A percentile compares a stretch with the other conserved stretches of the same genome.
These are phyloP conservation scores for Paracentrotus lividus DNA, from an alignment of 53 echinoderm and acorn worm species.

Conservation along the genomic window DNA sequence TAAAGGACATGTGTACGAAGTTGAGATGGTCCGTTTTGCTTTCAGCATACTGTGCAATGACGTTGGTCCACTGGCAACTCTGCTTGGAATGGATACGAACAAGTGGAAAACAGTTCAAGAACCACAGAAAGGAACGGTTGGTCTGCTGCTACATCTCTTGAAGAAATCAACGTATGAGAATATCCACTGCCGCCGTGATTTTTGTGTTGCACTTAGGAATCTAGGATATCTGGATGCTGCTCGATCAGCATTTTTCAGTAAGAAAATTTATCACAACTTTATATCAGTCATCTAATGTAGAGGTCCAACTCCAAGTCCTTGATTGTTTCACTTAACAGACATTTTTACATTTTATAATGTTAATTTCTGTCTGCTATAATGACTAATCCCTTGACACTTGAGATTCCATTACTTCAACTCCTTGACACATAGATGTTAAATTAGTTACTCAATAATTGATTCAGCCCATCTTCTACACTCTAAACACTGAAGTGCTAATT, in stretches of 20 bases:
- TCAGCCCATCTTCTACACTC: too few relatives aligned
- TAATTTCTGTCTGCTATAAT: too few relatives aligned
- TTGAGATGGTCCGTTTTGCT: neutral
- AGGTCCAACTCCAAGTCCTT: too few relatives aligned
- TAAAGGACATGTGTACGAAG: neutral
- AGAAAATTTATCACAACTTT: too few relatives aligned
- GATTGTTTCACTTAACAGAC: too few relatives aligned
- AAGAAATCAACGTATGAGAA: neutral
- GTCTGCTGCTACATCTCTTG: neutral
- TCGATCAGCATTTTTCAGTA: slow-evolving; percentile 17
- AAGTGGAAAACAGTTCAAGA: neutral
- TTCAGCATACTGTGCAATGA: neutral
- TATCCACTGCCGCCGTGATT: neutral
- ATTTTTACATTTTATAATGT: too few relatives aligned
- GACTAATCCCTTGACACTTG: too few relatives aligned
- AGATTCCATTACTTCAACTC: too few relatives aligned
- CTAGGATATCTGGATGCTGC: neutral
- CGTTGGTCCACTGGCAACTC: neutral
- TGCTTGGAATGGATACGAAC: neutral
- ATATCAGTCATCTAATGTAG: too few relatives aligned
- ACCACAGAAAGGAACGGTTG: neutral
- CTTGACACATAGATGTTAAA: too few relatives aligned
- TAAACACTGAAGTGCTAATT: too few relatives aligned
- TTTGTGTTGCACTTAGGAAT: neutral
- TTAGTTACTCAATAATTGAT: too few relatives aligned